These are phyloP conservation scores for Caradrina clavipalpis DNA, from an alignment of 2,888 invertebrate species.

Conservation along the genomic window DNA sequence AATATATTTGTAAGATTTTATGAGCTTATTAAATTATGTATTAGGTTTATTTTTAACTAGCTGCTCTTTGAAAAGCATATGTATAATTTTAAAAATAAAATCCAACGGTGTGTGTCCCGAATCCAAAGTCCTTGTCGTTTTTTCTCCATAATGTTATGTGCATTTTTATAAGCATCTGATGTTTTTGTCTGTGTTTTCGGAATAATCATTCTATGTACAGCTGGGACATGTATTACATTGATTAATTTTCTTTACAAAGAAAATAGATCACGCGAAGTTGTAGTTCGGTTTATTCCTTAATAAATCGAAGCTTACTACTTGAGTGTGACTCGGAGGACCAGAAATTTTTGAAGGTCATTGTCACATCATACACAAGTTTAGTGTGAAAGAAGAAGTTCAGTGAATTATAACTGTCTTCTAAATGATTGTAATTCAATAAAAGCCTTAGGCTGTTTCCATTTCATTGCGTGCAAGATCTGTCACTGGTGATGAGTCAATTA, in stretches of 20 bases:
- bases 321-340: neutral
- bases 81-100: neutral
- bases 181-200: constrained; percentile 28
- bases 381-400: no score
- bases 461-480: no score
- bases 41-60: no score
- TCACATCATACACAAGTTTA: neutral
- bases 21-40: no score
- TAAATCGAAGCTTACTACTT: neutral
- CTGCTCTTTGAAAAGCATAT: no score
- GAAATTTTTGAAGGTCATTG: no score
- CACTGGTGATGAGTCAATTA: no score
- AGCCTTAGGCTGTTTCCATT: no score
- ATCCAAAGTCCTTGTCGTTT: constrained; percentile 28
- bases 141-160: constrained; percentile 33
- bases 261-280: neutral
- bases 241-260: neutral
- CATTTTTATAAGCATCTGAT: constrained; percentile 47
- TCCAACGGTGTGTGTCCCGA: neutral
- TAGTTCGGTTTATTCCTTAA: neutral
- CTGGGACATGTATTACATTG: neutral
- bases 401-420: no score
- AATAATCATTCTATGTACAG: constrained; percentile 19
- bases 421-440: no score
- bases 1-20: no score